Percentiles rank a stretch among this genome's conserved stretches.
Evolutionary conservation across 2,888 invertebrate genomes (phyloP).

Genomic region (Drosophila neotestacea): DNA sequence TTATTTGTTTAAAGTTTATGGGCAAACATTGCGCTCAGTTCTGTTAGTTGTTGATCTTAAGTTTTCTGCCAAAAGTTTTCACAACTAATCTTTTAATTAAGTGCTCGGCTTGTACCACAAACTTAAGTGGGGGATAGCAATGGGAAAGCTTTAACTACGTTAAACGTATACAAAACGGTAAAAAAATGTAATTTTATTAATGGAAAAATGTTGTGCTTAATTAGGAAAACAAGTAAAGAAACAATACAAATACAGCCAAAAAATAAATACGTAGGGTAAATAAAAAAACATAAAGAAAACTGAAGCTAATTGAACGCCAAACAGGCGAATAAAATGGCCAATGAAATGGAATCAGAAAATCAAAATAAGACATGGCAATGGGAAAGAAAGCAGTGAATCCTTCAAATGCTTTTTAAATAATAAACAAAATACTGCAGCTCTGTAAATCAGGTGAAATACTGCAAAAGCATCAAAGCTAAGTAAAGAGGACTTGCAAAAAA

Average conservation of each 20-base stretch:
- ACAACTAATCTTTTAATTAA: constrained; percentile 80
- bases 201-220: constrained; percentile 78
- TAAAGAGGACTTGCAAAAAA: constrained; percentile 13
- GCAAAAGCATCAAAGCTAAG: constrained; percentile 33
- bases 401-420: constrained; percentile 67
- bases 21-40: constrained; percentile 62
- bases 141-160: constrained; percentile 17
- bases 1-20: constrained; percentile 75
- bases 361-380: constrained; percentile 11
- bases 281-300: constrained; percentile 36
- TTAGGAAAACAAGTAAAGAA: constrained; percentile 58
- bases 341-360: constrained; percentile 42
- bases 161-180: constrained; percentile 37
- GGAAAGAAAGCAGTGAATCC: constrained; percentile 25
- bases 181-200: constrained; percentile 78
- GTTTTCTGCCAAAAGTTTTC: constrained; percentile 70
- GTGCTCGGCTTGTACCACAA: constrained; percentile 39
- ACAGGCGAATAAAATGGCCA: constrained; percentile 53
- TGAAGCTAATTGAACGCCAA: constrained; percentile 68
- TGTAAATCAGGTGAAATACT: constrained; percentile 74
- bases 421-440: constrained; percentile 65
- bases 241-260: constrained; percentile 48
- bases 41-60: constrained; percentile 71
- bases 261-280: constrained; percentile 45
- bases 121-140: constrained; percentile 40